Percentiles rank a stretch among this genome's conserved stretches.
These are phyloP conservation scores for Drosophila prostipennis DNA, from an alignment of 2,888 invertebrate genomes.

Conservation along the genomic window DNA sequence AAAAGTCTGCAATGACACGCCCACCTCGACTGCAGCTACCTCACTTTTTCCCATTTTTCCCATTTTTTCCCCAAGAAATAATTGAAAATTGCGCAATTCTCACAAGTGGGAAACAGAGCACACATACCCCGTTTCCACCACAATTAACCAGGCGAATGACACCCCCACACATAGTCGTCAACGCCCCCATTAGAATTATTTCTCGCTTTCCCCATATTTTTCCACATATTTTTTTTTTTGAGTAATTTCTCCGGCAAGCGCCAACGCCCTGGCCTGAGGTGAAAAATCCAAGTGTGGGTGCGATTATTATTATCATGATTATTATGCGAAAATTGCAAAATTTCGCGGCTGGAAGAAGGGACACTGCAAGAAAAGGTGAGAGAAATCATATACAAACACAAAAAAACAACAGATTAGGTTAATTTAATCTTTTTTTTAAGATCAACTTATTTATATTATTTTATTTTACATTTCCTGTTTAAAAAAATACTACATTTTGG, in stretches of 20 bases:
- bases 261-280: conserved; percentile 73
- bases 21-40: conserved; percentile 1
- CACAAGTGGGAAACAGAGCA: conserved; percentile 77
- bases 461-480: too few relatives aligned
- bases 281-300: conserved; percentile 47
- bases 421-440: too few relatives aligned
- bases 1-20: conserved; percentile 54
- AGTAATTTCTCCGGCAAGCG: conserved; percentile 39
- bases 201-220: conserved; percentile 11
- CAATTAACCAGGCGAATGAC: conserved; percentile 68
- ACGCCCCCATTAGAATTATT: conserved; percentile 41
- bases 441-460: too few relatives aligned
- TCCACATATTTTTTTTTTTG: conserved; percentile 36
- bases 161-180: conserved; percentile 35
- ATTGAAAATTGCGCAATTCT: conserved; percentile 83
- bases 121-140: conserved; percentile 55
- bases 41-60: conserved; percentile 5
- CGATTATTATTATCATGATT: conserved; percentile 77
- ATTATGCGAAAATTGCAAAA: conserved; percentile 81
- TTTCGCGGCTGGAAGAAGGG: conserved; percentile 57
- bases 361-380: conserved; percentile 8
- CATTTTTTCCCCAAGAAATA: conserved; percentile 58
- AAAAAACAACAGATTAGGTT: too few relatives aligned
- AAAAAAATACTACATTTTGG: too few relatives aligned
- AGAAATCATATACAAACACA: too few relatives aligned